Evolutionary conservation across 2,797 vertebrate genomes (phyloP).

Genomic region (Myioborus miniatus): DNA sequence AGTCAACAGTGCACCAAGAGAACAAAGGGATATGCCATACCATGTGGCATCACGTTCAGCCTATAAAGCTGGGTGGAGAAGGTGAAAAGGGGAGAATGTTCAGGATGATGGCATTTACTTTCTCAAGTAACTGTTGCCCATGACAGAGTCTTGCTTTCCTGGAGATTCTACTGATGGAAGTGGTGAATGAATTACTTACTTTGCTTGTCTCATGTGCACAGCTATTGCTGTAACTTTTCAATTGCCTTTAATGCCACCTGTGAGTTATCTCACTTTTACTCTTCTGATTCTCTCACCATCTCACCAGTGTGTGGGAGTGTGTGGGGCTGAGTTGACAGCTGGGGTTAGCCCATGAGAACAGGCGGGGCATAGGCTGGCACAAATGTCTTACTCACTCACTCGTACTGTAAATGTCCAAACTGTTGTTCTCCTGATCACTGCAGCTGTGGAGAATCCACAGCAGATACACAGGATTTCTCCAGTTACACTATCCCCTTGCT

Average conservation of each 20-base stretch:
- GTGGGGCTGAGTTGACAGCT: not conserved
- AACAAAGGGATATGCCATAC: not conserved
- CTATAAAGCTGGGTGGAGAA: not conserved
- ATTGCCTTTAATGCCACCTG: not conserved
- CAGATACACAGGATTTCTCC: not conserved
- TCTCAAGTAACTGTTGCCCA: not conserved
- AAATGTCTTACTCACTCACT: not conserved
- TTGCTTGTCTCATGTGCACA: fast-evolving
- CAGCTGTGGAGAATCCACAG: not conserved
- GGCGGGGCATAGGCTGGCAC: not conserved
- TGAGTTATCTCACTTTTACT: not conserved
- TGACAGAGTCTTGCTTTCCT: not conserved
- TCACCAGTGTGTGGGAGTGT: not conserved
- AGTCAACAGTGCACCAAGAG: not conserved
- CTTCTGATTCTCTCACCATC: not conserved
- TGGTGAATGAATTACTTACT: not conserved
- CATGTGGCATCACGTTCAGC: not conserved
- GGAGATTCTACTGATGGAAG: not conserved
- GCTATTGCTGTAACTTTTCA: not conserved
- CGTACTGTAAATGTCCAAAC: not conserved
- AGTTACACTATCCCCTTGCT: not conserved
- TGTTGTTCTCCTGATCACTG: not conserved
- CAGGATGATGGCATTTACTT: not conserved
- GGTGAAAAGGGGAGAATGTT: not conserved
- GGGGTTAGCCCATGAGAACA: not conserved